Evolutionary conservation across 2,888 invertebrate species (phyloP).

Genomic region (Cenopis cana): DNA sequence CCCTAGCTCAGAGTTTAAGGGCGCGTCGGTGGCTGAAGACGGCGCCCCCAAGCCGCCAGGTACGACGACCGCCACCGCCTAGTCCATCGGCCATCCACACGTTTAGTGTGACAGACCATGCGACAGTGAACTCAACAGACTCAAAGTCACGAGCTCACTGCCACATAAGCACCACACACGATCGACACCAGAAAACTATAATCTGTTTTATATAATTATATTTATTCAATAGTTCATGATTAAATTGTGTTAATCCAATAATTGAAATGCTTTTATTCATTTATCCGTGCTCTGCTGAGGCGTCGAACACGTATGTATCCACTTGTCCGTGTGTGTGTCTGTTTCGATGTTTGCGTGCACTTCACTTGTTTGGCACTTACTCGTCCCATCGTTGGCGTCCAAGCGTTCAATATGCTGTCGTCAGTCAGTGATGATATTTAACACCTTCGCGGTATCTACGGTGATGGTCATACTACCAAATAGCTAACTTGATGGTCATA

Average conservation of each 20-base stretch:
- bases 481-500: too few species aligned
- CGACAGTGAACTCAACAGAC: slow-evolving; percentile 73
- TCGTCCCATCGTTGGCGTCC: slow-evolving; percentile 60
- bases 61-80: slow-evolving; percentile 78
- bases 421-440: slow-evolving; percentile 2
- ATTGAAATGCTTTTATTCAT: slow-evolving; percentile 82
- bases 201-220: slow-evolving; percentile 82
- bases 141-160: slow-evolving; percentile 70
- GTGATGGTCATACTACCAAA: too few species aligned
- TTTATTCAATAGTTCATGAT: slow-evolving; percentile 82
- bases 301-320: slow-evolving; percentile 84
- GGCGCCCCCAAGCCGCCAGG: slow-evolving; percentile 76
- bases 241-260: slow-evolving; percentile 85
- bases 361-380: slow-evolving; percentile 77
- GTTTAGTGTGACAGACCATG: slow-evolving; percentile 77
- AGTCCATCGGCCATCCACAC: slow-evolving; percentile 77
- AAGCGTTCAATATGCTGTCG: slow-evolving; percentile 6
- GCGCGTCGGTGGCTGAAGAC: slow-evolving; percentile 82
- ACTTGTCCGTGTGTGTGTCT: slow-evolving; percentile 82
- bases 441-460: background rate
- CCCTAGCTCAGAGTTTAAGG: slow-evolving; percentile 95
- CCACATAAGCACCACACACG: slow-evolving; percentile 80
- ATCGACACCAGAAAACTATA: slow-evolving; percentile 80
- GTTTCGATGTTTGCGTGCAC: slow-evolving; percentile 83
- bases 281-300: slow-evolving; percentile 84